Evolutionary conservation across 2,888 invertebrate species (phyloP).

Genomic region (Limnephilus rhombicus): DNA sequence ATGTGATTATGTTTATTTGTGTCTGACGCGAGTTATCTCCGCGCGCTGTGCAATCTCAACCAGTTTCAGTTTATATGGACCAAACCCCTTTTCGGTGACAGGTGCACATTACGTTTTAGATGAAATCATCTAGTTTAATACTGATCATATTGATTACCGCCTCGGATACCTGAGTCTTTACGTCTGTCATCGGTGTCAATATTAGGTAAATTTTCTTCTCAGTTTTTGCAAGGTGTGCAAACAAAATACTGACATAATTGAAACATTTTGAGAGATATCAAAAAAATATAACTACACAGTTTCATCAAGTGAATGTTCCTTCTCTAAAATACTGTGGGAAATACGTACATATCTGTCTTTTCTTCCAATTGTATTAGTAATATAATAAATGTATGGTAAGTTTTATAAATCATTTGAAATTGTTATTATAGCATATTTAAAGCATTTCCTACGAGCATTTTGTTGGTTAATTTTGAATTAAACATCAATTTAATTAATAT

Average conservation of each 20-base stretch:
- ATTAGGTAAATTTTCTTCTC: background rate
- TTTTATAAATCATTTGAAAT: background rate
- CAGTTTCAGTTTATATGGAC: conserved; percentile 41
- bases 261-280: background rate
- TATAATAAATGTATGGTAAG: background rate
- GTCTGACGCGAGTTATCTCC: background rate
- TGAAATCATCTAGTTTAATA: conserved; percentile 26
- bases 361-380: background rate
- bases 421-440: background rate
- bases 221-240: background rate
- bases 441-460: background rate
- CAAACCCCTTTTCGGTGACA: conserved; percentile 62
- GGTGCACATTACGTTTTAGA: conserved; percentile 51
- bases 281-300: background rate
- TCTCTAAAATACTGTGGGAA: background rate
- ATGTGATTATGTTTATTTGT: conserved; percentile 41
- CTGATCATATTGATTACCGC: background rate
- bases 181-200: background rate
- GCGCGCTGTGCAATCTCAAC: background rate
- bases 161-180: background rate
- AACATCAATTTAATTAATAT: background rate
- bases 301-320: background rate
- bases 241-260: background rate
- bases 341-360: background rate
- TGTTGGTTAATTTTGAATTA: background rate